Percentiles rank a stretch among this genome's conserved stretches.
Conservation (phyloP, 1,140 invertebrate species). For the Grapholita molesta region DNA sequence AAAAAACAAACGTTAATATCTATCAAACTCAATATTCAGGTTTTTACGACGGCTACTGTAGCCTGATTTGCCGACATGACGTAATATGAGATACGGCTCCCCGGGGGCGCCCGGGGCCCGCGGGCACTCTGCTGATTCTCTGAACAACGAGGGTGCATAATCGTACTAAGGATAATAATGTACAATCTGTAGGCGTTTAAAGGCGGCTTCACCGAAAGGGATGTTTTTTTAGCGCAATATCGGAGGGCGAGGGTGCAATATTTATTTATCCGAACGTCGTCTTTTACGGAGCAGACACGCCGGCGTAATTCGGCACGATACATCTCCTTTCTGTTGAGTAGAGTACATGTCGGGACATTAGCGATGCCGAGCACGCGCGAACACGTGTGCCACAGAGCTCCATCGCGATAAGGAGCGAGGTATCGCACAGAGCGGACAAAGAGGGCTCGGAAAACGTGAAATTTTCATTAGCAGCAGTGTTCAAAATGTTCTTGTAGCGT, state of each 20-base stretch:
- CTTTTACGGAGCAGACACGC: slow-evolving; percentile 63
- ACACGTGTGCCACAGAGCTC: slow-evolving; percentile 28
- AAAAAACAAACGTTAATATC: slow-evolving; percentile 40
- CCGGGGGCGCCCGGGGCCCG: slow-evolving; percentile 55
- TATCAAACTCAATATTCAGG: slow-evolving; percentile 24
- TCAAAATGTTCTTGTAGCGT: slow-evolving; percentile 60
- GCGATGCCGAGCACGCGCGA: slow-evolving; percentile 59
- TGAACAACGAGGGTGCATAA: slow-evolving; percentile 76
- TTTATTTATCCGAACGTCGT: slow-evolving; percentile 73
- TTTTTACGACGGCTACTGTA: slow-evolving; percentile 44
- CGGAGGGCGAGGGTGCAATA: slow-evolving; percentile 76
- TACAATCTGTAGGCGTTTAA: slow-evolving; percentile 78
- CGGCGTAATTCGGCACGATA: slow-evolving; percentile 58
- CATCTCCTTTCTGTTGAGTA: slow-evolving; percentile 39
- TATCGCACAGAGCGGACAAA: slow-evolving; percentile 58
- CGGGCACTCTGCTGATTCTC: slow-evolving; percentile 70
- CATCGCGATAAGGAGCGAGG: slow-evolving; percentile 62
- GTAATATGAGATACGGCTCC: slow-evolving; percentile 72
- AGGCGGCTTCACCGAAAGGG: slow-evolving; percentile 73
- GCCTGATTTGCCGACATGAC: slow-evolving; percentile 63
- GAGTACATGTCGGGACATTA: slow-evolving; percentile 49
- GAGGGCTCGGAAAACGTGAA: slow-evolving; percentile 61
- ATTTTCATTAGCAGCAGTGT: slow-evolving; percentile 73
- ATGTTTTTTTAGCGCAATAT: slow-evolving; percentile 76
- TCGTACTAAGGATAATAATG: slow-evolving; percentile 78